These are phyloP conservation scores for Anagrus nilaparvatae DNA, from an alignment of 1,140 invertebrate genomes.

Conservation along the genomic window DNA sequence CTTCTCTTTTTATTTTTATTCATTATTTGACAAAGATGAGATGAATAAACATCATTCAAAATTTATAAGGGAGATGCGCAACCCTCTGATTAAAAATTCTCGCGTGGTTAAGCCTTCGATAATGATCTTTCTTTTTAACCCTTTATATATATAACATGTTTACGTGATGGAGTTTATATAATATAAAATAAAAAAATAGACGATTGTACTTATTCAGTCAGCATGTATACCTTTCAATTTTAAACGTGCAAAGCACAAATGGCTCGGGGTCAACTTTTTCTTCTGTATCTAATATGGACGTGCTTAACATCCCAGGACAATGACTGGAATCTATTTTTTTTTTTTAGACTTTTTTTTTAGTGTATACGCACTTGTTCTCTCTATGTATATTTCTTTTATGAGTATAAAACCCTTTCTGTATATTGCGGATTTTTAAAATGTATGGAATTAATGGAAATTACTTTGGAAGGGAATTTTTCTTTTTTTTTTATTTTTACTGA, in stretches of 20 bases:
- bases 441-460: no score
- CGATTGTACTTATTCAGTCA: conserved; percentile 41
- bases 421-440: no score
- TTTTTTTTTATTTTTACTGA: no score
- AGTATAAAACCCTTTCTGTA: no score
- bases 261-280: conserved; percentile 33
- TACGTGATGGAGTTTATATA: conserved; percentile 34
- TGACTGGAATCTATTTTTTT: no score
- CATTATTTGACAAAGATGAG: neutral
- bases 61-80: conserved; percentile 41
- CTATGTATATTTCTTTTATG: no score
- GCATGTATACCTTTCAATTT: conserved; percentile 17
- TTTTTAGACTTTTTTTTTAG: no score
- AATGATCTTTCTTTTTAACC: conserved; percentile 39
- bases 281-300: no score
- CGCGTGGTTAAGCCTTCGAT: conserved; percentile 46
- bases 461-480: no score
- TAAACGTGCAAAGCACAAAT: conserved; percentile 25
- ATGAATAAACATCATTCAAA: conserved; percentile 31
- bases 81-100: conserved; percentile 47
- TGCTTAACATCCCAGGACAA: no score
- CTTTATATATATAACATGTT: conserved; percentile 22
- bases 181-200: conserved; percentile 34
- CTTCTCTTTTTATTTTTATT: conserved; percentile 23
- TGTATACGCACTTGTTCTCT: no score